These are phyloP conservation scores for Apostichopus leukothele DNA, from an alignment of 53 echinoderm and acorn worm genomes.

Conservation along the genomic window DNA sequence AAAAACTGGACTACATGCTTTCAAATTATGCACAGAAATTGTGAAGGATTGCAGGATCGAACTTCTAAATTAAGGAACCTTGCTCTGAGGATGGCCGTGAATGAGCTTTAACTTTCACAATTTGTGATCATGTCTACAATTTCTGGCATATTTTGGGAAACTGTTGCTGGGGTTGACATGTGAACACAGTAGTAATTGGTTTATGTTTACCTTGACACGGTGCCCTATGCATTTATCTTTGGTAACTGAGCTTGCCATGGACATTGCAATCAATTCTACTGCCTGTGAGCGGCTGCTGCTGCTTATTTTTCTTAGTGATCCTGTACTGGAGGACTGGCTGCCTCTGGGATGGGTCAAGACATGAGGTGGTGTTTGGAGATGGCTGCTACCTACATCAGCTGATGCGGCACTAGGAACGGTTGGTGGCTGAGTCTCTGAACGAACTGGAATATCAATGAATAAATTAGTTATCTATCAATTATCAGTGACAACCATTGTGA, in stretches of 20 bases:
- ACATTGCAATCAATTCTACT: slow-evolving; percentile 51
- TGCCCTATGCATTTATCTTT: slow-evolving; percentile 75
- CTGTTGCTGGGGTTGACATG: no score
- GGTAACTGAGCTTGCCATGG: slow-evolving; percentile 58
- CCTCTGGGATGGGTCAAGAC: slow-evolving; percentile 51
- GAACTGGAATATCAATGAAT: neutral
- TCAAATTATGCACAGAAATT: no score
- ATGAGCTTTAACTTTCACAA: no score
- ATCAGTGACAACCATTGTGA: no score
- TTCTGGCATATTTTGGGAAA: no score
- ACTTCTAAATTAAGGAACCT: no score
- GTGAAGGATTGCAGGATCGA: no score
- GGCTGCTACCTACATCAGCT: slow-evolving; percentile 10
- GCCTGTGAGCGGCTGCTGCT: slow-evolving; percentile 32
- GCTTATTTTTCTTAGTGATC: slow-evolving; percentile 65
- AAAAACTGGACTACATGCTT: no score
- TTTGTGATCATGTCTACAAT: no score
- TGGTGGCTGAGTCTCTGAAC: slow-evolving; percentile 26
- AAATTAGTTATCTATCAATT: no score
- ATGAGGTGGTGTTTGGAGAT: slow-evolving; percentile 74
- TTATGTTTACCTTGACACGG: slow-evolving; percentile 65
- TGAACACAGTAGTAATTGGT: no score
- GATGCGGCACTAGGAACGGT: neutral
- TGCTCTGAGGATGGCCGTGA: no score
- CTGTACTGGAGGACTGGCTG: slow-evolving; percentile 73